A percentile compares a stretch with the other conserved stretches of the same genome.
Conservation (phyloP, 2,888 invertebrate species). For the Blera fallax region DNA sequence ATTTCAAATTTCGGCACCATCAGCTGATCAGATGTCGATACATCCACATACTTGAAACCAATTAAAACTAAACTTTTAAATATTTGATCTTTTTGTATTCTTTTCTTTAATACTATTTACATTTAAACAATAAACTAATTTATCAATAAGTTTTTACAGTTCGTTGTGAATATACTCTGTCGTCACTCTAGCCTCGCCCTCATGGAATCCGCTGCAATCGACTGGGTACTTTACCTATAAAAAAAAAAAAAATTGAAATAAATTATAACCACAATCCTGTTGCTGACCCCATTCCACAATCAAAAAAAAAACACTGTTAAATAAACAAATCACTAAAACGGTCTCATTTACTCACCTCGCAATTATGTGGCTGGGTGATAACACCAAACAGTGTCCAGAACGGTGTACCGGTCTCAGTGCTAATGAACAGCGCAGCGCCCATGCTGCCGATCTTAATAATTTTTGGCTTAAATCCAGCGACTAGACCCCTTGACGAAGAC, state of each 20-base stretch:
- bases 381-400: slow-evolving; percentile 91
- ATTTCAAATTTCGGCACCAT: no score
- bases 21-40: no score
- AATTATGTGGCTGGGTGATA: slow-evolving; percentile 87
- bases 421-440: slow-evolving; percentile 89
- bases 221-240: slow-evolving; percentile 83
- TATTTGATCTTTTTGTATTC: slow-evolving; percentile 9
- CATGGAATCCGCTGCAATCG: slow-evolving; percentile 90
- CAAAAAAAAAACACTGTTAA: not conserved
- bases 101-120: slow-evolving; percentile 55
- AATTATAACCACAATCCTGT: not conserved
- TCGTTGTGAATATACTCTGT: slow-evolving; percentile 92
- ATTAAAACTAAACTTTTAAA: not conserved
- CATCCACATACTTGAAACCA: not conserved
- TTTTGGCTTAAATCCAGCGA: slow-evolving; percentile 87
- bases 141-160: slow-evolving; percentile 83
- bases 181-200: slow-evolving; percentile 91
- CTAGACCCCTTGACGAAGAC: slow-evolving; percentile 81
- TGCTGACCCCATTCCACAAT: slow-evolving; percentile 14
- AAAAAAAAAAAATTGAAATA: slow-evolving; percentile 9
- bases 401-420: slow-evolving; percentile 87
- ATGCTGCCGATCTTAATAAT: slow-evolving; percentile 89
- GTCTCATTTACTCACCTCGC: slow-evolving; percentile 84
- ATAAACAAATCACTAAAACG: not conserved
- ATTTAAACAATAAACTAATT: slow-evolving; percentile 51